Conservation (phyloP, 2,888 invertebrate genomes). For the Antheraea assamensis region DNA sequence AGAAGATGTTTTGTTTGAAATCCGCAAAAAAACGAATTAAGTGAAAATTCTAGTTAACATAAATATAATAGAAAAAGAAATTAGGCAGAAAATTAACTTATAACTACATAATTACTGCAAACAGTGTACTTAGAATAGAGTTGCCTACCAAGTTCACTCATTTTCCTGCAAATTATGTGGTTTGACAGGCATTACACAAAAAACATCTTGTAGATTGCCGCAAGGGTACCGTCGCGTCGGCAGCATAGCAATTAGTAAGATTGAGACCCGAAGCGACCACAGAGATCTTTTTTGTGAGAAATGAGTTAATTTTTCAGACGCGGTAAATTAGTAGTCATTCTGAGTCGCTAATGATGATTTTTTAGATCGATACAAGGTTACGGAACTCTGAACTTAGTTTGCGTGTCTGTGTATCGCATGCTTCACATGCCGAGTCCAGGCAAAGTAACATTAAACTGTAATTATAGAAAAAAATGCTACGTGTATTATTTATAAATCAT, state of each 20-base stretch:
- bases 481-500: not conserved
- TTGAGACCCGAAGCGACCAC: conserved; percentile 45
- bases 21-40: no score
- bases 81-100: not conserved
- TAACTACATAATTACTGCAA: not conserved
- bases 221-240: conserved; percentile 29
- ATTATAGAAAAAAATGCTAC: not conserved
- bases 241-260: conserved; percentile 48
- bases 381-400: conserved; percentile 26
- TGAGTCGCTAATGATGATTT: conserved; percentile 27
- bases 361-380: conserved; percentile 37
- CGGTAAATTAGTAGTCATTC: conserved; percentile 44
- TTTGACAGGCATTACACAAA: conserved; percentile 1
- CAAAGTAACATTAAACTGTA: not conserved
- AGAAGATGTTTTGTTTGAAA: no score
- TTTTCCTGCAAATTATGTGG: conserved; percentile 2
- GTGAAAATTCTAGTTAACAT: no score
- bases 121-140: not conserved
- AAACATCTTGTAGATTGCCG: conserved; percentile 8
- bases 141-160: not conserved
- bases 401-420: not conserved
- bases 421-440: not conserved
- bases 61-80: not conserved
- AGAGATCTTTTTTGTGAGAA: conserved; percentile 35
- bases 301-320: conserved; percentile 52